Conservation (phyloP, 2,113 vertebrate species). For the Sceloporus tristichus region DNA sequence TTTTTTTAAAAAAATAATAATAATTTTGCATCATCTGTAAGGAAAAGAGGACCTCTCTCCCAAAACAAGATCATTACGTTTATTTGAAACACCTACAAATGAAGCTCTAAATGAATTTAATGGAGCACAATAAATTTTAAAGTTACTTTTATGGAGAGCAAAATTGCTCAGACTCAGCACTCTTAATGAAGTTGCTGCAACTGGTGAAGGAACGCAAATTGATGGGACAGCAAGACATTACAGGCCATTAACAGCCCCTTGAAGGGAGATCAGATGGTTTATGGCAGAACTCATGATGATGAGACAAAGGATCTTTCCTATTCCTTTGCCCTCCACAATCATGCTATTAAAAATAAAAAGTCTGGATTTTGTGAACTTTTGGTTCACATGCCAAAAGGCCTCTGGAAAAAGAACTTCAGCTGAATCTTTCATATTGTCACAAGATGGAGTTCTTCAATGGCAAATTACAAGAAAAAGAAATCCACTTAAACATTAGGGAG, state of each 20-base stretch:
- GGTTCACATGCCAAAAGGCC: neutral
- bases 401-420: neutral
- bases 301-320: neutral
- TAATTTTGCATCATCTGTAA: slow-evolving; percentile 32
- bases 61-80: slow-evolving; percentile 57
- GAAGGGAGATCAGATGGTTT: slow-evolving; percentile 16
- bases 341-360: neutral
- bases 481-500: too few species aligned
- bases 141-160: slow-evolving; percentile 62
- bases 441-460: neutral
- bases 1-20: slow-evolving; percentile 37
- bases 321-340: neutral
- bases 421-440: neutral
- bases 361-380: neutral
- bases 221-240: slow-evolving; percentile 25
- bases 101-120: slow-evolving; percentile 67
- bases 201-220: slow-evolving; percentile 29
- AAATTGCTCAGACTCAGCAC: slow-evolving; percentile 51
- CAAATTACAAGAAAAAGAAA: neutral
- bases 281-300: neutral
- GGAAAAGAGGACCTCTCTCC: slow-evolving; percentile 41
- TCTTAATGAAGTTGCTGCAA: slow-evolving; percentile 54
- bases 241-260: slow-evolving; percentile 22
- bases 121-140: slow-evolving; percentile 61
- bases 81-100: slow-evolving; percentile 70